phyloP scores from a whole-genome alignment of 1,140 invertebrate genomes.

The Aphelinus certus region DNA sequence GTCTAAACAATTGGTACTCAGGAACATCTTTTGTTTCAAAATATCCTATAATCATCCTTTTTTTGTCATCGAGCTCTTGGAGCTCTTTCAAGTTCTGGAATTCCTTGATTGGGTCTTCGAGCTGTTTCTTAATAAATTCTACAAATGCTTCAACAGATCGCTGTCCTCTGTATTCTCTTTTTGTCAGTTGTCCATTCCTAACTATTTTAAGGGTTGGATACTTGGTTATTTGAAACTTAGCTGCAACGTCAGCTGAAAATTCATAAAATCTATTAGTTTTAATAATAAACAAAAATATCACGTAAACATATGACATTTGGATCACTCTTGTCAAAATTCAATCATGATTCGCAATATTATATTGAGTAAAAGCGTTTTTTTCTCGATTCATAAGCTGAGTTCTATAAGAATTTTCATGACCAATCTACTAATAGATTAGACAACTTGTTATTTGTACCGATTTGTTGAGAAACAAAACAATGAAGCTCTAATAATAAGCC shows the following conservation, averaged over 20 bases:
- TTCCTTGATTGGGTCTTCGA: constrained; percentile 89
- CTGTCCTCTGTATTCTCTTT: constrained; percentile 93
- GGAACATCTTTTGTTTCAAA: constrained; percentile 85
- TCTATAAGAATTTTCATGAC: no score
- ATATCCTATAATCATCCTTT: constrained; percentile 92
- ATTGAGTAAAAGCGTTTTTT: no score
- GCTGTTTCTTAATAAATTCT: constrained; percentile 87
- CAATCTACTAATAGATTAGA: no score
- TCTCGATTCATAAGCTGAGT: no score
- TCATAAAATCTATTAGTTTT: constrained; percentile 37
- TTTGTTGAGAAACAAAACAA: no score
- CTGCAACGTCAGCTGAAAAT: constrained; percentile 78
- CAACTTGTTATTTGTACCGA: no score
- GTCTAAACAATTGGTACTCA: constrained; percentile 82
- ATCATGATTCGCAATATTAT: not conserved
- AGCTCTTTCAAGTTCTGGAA: constrained; percentile 81
- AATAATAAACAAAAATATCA: not conserved
- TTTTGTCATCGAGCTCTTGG: constrained; percentile 84
- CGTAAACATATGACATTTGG: no score
- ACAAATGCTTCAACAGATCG: constrained; percentile 86
- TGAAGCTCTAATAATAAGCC: no score
- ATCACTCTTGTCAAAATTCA: no score
- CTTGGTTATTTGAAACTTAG: constrained; percentile 95
- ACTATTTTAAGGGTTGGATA: constrained; percentile 98
- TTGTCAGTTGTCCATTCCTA: constrained; percentile 91